Percentiles rank a stretch among this genome's conserved stretches.
Conservation (phyloP, 2,797 vertebrate genomes). For the Zenarchopterus dispar region DNA sequence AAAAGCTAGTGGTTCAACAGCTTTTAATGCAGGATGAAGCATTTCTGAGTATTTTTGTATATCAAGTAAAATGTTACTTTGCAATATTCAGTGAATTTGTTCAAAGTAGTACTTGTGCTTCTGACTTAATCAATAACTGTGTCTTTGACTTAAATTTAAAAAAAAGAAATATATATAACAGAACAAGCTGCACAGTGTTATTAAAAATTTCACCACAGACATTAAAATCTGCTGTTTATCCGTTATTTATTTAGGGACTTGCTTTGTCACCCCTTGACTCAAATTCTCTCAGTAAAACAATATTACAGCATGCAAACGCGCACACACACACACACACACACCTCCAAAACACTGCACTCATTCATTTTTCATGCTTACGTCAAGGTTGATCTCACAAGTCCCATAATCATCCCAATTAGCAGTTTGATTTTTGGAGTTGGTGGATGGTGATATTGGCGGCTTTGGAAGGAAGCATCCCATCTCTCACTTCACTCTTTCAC, state of each 20-base stretch:
- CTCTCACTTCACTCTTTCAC: conserved; percentile 77
- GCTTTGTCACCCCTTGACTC: conserved; percentile 34
- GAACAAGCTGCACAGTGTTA: conserved; percentile 24
- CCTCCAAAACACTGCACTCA: conserved; percentile 28
- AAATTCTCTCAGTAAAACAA: conserved; percentile 22
- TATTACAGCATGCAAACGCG: conserved; percentile 21
- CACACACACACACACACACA: not conserved
- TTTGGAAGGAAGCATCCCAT: conserved; percentile 78
- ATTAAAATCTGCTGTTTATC: conserved; percentile 33
- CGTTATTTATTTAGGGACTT: conserved; percentile 48
- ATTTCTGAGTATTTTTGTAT: conserved; percentile 43
- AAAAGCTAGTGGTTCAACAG: conserved; percentile 63
- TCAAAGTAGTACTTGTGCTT: conserved; percentile 50
- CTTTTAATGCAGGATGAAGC: conserved; percentile 50
- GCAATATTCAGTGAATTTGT: not conserved
- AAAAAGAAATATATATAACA: conserved; percentile 8
- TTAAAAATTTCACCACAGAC: conserved; percentile 23
- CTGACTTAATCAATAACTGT: conserved; percentile 63
- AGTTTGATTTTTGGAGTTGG: conserved; percentile 78
- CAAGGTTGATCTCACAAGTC: conserved; percentile 76
- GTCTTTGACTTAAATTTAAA: conserved; percentile 17
- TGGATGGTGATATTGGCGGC: conserved; percentile 73
- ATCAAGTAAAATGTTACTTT: conserved; percentile 29
- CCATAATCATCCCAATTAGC: conserved; percentile 78
- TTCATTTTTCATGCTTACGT: conserved; percentile 58